phyloP scores from a whole-genome alignment of 2,888 invertebrate species.

The Epistrophella euchroma region DNA sequence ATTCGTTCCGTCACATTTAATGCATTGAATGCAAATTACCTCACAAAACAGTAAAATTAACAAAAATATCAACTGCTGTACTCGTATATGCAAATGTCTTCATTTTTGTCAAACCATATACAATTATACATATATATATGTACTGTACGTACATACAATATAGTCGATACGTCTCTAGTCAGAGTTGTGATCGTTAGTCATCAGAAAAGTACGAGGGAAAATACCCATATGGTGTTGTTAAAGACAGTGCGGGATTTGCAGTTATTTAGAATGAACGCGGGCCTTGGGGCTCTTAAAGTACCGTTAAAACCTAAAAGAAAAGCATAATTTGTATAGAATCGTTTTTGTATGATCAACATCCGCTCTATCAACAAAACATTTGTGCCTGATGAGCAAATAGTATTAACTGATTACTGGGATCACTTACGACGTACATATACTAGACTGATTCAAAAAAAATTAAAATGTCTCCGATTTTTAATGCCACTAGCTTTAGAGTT shows the following conservation, averaged over 20 bases:
- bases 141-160: too few relatives aligned
- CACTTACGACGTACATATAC: too few relatives aligned
- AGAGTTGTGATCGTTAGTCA: slow-evolving; percentile 27
- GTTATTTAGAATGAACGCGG: background rate
- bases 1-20: slow-evolving; percentile 65
- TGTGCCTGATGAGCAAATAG: too few relatives aligned
- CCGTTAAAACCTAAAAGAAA: too few relatives aligned
- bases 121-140: background rate
- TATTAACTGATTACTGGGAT: too few relatives aligned
- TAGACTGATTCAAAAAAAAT: too few relatives aligned
- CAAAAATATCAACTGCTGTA: slow-evolving; percentile 6
- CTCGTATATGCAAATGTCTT: slow-evolving; percentile 4
- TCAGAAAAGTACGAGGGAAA: background rate
- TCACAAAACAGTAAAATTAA: slow-evolving; percentile 38
- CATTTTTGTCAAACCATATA: slow-evolving; percentile 18
- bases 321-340: too few relatives aligned
- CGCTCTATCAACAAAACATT: too few relatives aligned
- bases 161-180: background rate
- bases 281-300: background rate
- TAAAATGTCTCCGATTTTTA: too few relatives aligned
- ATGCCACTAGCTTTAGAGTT: too few relatives aligned
- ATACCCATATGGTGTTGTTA: slow-evolving; percentile 14
- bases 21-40: slow-evolving; percentile 66
- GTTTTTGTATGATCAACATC: too few relatives aligned
- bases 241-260: background rate